Conservation (phyloP, 2,888 invertebrate species). For the Pyrrhosoma nymphula region DNA sequence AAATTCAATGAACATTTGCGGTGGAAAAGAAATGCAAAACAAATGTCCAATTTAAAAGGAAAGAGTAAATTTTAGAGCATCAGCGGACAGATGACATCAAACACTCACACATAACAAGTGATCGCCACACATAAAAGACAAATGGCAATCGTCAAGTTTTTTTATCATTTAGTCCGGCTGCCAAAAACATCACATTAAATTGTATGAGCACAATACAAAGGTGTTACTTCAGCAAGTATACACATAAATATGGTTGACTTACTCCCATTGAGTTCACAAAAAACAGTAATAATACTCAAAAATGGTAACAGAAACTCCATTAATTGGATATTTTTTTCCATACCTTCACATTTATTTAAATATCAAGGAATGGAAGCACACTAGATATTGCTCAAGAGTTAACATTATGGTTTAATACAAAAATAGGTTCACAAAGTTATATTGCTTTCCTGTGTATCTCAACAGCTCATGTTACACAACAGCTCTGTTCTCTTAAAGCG, state of each 20-base stretch:
- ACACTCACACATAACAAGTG: slow-evolving; percentile 23
- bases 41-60: background rate
- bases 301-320: slow-evolving; percentile 28
- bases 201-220: slow-evolving; percentile 38
- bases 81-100: slow-evolving; percentile 34
- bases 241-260: slow-evolving; percentile 3
- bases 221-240: slow-evolving; percentile 16
- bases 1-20: slow-evolving; percentile 29
- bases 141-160: background rate
- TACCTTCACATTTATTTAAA: slow-evolving; percentile 9
- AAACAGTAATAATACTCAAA: slow-evolving; percentile 51
- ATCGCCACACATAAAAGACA: background rate
- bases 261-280: background rate
- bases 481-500: slow-evolving; percentile 33
- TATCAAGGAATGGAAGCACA: slow-evolving; percentile 64
- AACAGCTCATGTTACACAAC: slow-evolving; percentile 38
- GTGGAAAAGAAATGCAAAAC: slow-evolving; percentile 39
- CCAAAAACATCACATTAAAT: slow-evolving; percentile 13
- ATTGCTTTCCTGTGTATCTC: slow-evolving; percentile 57
- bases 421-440: slow-evolving; percentile 64
- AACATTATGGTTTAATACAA: slow-evolving; percentile 56
- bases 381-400: slow-evolving; percentile 64
- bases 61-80: background rate
- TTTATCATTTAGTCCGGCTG: background rate
- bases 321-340: slow-evolving; percentile 48